A percentile compares a stretch with the other conserved stretches of the same genome.
phyloP scores from a whole-genome alignment of 2,113 vertebrate genomes.

The Oriolus oriolus region DNA sequence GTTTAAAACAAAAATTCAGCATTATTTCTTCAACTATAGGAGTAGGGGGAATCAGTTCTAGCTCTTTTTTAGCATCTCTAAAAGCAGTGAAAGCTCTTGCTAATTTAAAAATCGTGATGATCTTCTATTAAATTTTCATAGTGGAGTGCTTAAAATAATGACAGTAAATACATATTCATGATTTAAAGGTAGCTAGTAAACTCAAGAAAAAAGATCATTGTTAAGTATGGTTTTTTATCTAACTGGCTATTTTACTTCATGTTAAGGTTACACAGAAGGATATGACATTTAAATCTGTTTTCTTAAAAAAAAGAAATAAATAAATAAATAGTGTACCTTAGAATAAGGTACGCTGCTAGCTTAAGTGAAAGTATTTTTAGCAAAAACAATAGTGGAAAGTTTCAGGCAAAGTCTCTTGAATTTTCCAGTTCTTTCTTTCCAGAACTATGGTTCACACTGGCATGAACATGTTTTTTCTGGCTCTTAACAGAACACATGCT shows the following conservation, averaged over 20 bases:
- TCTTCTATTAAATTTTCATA: not conserved
- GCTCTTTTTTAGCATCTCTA: not conserved
- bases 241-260: not conserved
- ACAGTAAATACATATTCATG: not conserved
- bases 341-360: not conserved
- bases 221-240: not conserved
- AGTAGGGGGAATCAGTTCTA: not conserved
- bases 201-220: not conserved
- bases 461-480: constrained; percentile 41
- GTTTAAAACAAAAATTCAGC: not conserved
- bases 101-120: not conserved
- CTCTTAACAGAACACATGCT: not conserved
- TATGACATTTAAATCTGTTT: not conserved
- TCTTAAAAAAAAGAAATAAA: not conserved
- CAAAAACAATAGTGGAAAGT: constrained; percentile 45
- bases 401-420: constrained; percentile 9
- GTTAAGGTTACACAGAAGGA: not conserved
- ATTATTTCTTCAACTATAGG: not conserved
- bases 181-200: not conserved
- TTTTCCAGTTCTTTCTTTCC: constrained; percentile 57
- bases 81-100: not conserved
- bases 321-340: not conserved
- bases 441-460: constrained; percentile 30
- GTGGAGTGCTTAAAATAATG: not conserved
- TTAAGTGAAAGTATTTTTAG: constrained; percentile 41